Evolutionary conservation across 1,140 invertebrate genomes (phyloP).

Genomic region (Stenopsyche tienmushanensis): DNA sequence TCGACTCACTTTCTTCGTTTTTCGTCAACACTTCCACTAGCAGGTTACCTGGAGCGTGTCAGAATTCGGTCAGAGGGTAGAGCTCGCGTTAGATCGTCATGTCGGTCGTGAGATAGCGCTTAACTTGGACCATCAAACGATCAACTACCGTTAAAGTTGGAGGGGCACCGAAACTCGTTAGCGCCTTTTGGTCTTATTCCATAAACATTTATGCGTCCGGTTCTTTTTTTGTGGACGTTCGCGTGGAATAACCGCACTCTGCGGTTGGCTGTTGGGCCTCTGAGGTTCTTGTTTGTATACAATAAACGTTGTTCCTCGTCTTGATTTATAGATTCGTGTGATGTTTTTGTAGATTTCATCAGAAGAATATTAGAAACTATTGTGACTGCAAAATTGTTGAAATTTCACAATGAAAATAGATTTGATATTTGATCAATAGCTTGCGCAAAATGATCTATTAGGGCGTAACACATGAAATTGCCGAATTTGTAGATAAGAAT

Average conservation of each 20-base stretch:
- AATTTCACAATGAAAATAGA: no score
- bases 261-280: background rate
- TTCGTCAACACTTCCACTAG: background rate
- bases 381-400: no score
- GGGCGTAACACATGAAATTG: no score
- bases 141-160: constrained; percentile 17
- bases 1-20: background rate
- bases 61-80: constrained; percentile 6
- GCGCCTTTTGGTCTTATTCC: constrained; percentile 1
- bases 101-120: constrained; percentile 5
- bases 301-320: no score
- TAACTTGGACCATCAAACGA: constrained; percentile 15
- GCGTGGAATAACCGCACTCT: background rate
- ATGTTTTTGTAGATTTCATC: no score
- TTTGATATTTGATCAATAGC: no score
- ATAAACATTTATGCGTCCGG: background rate
- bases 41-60: background rate
- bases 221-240: background rate
- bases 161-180: constrained; percentile 13
- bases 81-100: background rate
- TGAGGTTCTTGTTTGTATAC: background rate
- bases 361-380: no score
- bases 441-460: no score
- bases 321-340: no score
- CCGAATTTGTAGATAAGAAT: no score